phyloP scores from a whole-genome alignment of 2,113 vertebrate genomes.

The Malaclemys terrapin region DNA sequence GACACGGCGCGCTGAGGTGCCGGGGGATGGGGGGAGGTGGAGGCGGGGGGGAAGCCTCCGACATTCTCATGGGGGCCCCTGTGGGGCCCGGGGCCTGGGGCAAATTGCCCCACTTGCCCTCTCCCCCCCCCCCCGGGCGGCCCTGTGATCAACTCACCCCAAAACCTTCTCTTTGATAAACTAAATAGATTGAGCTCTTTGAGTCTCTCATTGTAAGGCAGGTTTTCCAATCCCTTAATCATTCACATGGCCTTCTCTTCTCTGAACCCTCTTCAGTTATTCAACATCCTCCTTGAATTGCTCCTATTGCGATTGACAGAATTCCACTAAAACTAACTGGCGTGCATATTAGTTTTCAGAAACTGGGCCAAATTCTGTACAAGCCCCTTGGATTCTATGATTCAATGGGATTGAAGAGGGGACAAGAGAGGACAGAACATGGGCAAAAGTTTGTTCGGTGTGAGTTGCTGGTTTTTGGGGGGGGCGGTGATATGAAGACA shows the following conservation, averaged over 20 bases:
- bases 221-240: not conserved
- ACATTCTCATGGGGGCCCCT: no score
- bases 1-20: no score
- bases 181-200: not conserved
- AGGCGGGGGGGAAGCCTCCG: no score
- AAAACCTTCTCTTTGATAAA: conserved; percentile 11
- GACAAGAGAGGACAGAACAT: not conserved
- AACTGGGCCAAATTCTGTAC: not conserved
- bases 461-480: not conserved
- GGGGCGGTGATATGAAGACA: not conserved
- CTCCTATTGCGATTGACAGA: not conserved
- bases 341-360: no score
- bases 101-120: no score
- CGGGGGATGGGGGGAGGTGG: no score
- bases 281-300: not conserved
- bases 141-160: not conserved
- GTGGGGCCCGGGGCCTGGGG: no score
- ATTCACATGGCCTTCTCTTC: not conserved
- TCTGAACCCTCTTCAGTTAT: not conserved
- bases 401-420: not conserved
- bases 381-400: not conserved
- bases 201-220: not conserved
- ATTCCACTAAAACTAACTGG: not conserved
- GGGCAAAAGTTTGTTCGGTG: not conserved
- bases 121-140: no score